phyloP scores from a whole-genome alignment of 2,113 vertebrate species.

The Cranoglanis bouderius region DNA sequence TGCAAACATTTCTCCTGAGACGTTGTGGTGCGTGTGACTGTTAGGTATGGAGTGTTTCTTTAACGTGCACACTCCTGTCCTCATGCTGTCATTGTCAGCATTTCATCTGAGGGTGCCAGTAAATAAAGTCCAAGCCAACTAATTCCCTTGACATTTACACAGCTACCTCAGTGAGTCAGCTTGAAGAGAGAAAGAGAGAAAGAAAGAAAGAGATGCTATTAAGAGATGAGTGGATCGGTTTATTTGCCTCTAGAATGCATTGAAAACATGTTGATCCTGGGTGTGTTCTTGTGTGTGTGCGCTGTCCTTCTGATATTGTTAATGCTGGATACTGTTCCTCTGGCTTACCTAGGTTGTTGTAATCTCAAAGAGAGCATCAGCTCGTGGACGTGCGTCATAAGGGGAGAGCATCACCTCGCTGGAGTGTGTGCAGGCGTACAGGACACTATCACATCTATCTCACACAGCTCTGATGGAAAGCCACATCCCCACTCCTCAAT shows the following conservation, averaged over 20 bases:
- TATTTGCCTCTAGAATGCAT: conserved; percentile 31
- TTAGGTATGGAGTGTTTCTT: conserved; percentile 47
- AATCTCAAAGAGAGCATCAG: conserved; percentile 44
- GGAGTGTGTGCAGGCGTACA: conserved; percentile 20
- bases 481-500: conserved; percentile 26
- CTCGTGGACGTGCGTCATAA: conserved; percentile 39
- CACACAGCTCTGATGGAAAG: conserved; percentile 32
- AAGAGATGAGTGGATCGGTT: conserved; percentile 44
- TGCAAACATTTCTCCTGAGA: background rate
- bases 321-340: conserved; percentile 28
- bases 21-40: background rate
- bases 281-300: conserved; percentile 14
- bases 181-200: conserved; percentile 35
- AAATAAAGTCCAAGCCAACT: conserved; percentile 60
- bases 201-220: conserved; percentile 33
- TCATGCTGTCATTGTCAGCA: conserved; percentile 67
- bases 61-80: conserved; percentile 57
- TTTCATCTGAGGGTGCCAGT: conserved; percentile 63
- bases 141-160: conserved; percentile 77
- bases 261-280: conserved; percentile 24
- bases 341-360: conserved; percentile 26
- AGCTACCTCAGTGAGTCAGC: conserved; percentile 66
- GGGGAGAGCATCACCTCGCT: conserved; percentile 39
- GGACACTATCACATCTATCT: conserved; percentile 49
- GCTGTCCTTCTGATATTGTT: conserved; percentile 11